Evolutionary conservation across 2,797 vertebrate species (phyloP), one percentile per base, ranked within the genome.

Genomic region (Anniella stebbinsi): DNA sequence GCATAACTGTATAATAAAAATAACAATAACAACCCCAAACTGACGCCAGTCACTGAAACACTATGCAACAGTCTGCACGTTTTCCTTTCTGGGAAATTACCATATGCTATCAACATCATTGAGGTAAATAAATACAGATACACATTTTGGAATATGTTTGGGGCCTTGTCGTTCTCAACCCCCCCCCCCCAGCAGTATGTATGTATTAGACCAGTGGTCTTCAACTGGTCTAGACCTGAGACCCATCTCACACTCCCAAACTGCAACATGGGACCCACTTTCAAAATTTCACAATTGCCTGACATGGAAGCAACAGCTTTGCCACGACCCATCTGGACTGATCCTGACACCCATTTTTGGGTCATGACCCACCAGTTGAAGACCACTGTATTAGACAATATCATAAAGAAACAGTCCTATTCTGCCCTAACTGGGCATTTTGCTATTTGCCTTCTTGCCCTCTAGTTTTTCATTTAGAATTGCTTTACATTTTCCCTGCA

Each of bases 71-170:
- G 12, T 67, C 73, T 67, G 75, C 36, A 54, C 83, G 51, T 82
- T 54, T 51, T 95, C 91, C 57, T 41, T 91, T 90, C 90, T 57
- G 88, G 83, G 93, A 90, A 80, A 63, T 67, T 83, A 88, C 80
- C 87, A 66, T 12, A 87, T 33, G 6, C 25, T 88, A 73, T 51
- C 28, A 88, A 70, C 57, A 87, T 66, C 78, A 81, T 18, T 41
- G 87, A 87, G 48, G n/a, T 75, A 51, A 87, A 45, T 83, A 83
- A 38, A 77, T 33, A 73, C 9, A 81, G 63, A 88, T 51, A 38
- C 28, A 91, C 69, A 21, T 1, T 38, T 17, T 11, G 41, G 88
- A 91, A 94, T 15, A 84, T 83, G 73, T 28, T 80, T 57, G 15
- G 28, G 70, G 23, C 33, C 30, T 84, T 77, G 36, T 67, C 21